Evolutionary conservation across 2,113 vertebrate species (phyloP).

Genomic region (Bos indicus): DNA sequence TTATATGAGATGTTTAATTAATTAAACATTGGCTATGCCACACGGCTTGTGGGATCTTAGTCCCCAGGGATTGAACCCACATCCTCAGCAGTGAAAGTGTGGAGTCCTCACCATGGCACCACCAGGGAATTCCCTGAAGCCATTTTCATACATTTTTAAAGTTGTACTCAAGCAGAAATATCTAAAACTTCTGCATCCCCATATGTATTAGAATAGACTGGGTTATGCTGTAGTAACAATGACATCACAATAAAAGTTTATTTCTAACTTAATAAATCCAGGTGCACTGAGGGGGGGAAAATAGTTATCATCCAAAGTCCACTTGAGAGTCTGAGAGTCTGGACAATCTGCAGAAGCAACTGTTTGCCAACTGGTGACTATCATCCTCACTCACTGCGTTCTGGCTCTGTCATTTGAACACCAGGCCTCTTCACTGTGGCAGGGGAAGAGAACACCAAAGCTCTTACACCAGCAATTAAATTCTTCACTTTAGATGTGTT

Average conservation of each 20-base stretch:
- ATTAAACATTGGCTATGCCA: background rate
- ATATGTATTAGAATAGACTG: background rate
- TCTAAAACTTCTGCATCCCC: background rate
- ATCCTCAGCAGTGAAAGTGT: background rate
- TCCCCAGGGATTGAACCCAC: background rate
- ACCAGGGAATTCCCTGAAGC: background rate
- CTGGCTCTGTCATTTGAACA: background rate
- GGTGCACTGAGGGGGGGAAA: background rate
- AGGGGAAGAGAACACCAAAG: background rate
- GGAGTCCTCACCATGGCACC: background rate
- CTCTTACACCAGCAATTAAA: background rate
- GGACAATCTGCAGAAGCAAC: background rate
- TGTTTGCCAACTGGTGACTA: background rate
- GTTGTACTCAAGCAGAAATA: background rate
- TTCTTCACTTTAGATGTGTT: background rate
- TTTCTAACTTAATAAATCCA: background rate
- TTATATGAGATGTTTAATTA: background rate
- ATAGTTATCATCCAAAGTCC: background rate
- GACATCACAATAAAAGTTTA: background rate
- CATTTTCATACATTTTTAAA: background rate
- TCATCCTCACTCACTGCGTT: background rate
- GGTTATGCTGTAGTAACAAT: background rate
- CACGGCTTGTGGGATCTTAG: background rate
- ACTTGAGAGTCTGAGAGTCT: background rate
- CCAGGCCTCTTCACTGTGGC: background rate